A percentile compares a stretch with the other conserved stretches of the same genome.
phyloP scores from a whole-genome alignment of 2,797 vertebrate genomes.

The Channa striata region DNA sequence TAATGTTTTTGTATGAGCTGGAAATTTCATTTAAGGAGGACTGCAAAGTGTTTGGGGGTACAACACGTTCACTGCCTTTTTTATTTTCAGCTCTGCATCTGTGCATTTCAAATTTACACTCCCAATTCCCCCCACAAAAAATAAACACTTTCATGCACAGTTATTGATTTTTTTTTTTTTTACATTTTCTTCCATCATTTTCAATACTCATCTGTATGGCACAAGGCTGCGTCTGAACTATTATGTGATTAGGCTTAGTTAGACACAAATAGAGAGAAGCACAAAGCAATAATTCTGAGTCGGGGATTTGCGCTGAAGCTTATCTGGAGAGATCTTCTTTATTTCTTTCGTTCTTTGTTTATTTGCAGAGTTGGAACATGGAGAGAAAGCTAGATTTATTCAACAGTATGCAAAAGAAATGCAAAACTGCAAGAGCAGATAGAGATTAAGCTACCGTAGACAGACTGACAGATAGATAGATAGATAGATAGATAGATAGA shows the following conservation, averaged over 20 bases:
- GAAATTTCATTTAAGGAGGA: neutral
- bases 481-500: slow-evolving; percentile 21
- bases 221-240: slow-evolving; percentile 4
- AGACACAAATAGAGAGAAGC: slow-evolving; percentile 36
- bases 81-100: neutral
- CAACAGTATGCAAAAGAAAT: neutral
- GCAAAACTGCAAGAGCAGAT: neutral
- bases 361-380: neutral
- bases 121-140: slow-evolving; percentile 7
- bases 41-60: neutral
- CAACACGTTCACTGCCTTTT: neutral
- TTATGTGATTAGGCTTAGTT: slow-evolving; percentile 50
- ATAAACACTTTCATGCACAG: slow-evolving; percentile 10
- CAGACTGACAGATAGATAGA: slow-evolving; percentile 8
- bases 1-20: neutral
- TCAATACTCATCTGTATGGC: slow-evolving; percentile 28
- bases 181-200: slow-evolving; percentile 35
- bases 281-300: slow-evolving; percentile 43
- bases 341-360: neutral
- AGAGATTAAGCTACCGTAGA: neutral
- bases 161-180: slow-evolving; percentile 45
- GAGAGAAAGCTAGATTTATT: neutral
- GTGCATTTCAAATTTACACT: neutral
- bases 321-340: slow-evolving; percentile 21
- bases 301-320: slow-evolving; percentile 21